Evolutionary conservation across 1,140 invertebrate genomes (phyloP).

Genomic region (Pristionchus pacificus): DNA sequence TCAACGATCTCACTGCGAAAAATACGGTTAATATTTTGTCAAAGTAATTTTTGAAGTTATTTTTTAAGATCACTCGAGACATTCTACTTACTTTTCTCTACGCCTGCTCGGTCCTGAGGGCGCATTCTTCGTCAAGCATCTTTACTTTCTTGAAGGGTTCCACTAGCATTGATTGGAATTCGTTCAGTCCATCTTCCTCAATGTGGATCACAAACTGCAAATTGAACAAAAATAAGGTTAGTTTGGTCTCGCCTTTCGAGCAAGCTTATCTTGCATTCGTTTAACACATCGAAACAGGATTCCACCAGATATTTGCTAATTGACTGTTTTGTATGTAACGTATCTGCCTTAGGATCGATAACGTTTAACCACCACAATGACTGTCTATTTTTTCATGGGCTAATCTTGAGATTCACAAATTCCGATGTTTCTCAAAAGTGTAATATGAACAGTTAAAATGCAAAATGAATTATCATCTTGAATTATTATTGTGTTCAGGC

Average conservation of each 20-base stretch:
- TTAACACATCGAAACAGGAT: no score
- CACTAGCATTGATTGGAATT: background rate
- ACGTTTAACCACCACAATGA: no score
- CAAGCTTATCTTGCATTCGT: no score
- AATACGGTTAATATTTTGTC: conserved; percentile 9
- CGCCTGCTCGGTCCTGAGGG: conserved; percentile 6
- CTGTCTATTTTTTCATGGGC: no score
- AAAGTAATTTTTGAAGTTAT: background rate
- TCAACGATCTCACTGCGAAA: conserved; percentile 10
- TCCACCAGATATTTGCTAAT: no score
- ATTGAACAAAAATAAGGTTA: background rate
- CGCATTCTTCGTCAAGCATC: background rate
- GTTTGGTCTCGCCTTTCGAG: background rate
- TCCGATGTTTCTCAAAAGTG: no score
- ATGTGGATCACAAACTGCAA: background rate
- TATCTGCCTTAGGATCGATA: no score
- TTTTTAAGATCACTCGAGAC: conserved; percentile 29
- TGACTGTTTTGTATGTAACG: no score
- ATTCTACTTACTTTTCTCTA: conserved; percentile 19
- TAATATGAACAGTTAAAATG: no score
- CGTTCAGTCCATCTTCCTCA: background rate
- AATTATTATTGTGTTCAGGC: background rate
- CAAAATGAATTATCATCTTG: background rate
- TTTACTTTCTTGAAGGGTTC: background rate
- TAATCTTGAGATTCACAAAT: no score